Conservation (phyloP, 2,888 invertebrate genomes). For the Dasypogon diadema region DNA sequence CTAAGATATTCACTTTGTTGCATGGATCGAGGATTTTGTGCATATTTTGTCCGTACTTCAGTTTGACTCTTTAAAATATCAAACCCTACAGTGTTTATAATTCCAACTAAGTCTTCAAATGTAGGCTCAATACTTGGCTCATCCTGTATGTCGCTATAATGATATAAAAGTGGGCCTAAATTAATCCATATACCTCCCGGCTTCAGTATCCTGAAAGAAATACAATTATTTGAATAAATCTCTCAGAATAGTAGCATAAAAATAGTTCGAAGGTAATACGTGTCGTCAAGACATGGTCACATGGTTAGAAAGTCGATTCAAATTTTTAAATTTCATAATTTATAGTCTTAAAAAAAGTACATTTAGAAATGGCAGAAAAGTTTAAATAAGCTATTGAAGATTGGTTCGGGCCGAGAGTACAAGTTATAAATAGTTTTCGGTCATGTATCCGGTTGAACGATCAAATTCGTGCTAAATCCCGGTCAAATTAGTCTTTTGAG, state of each 20-base stretch:
- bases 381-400: too few species aligned
- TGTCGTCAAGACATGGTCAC: too few species aligned
- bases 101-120: conserved; percentile 83
- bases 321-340: too few species aligned
- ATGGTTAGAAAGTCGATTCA: too few species aligned
- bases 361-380: too few species aligned
- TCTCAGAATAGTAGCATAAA: not conserved
- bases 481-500: too few species aligned
- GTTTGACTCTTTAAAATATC: conserved; percentile 78
- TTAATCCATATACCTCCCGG: conserved; percentile 93
- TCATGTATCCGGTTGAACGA: too few species aligned
- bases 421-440: too few species aligned
- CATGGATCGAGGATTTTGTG: conserved; percentile 94
- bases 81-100: conserved; percentile 87
- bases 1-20: conserved; percentile 92
- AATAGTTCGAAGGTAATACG: not conserved
- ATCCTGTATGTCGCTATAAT: conserved; percentile 87
- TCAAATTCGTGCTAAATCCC: too few species aligned
- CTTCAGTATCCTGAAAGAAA: conserved; percentile 75
- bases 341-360: too few species aligned
- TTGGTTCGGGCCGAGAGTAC: too few species aligned
- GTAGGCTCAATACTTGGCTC: conserved; percentile 95
- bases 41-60: conserved; percentile 86
- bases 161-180: conserved; percentile 92
- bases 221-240: too few species aligned